A percentile compares a stretch with the other conserved stretches of the same genome.
phyloP scores from a whole-genome alignment of 2,113 vertebrate genomes.

The Lophochroa leadbeateri region DNA sequence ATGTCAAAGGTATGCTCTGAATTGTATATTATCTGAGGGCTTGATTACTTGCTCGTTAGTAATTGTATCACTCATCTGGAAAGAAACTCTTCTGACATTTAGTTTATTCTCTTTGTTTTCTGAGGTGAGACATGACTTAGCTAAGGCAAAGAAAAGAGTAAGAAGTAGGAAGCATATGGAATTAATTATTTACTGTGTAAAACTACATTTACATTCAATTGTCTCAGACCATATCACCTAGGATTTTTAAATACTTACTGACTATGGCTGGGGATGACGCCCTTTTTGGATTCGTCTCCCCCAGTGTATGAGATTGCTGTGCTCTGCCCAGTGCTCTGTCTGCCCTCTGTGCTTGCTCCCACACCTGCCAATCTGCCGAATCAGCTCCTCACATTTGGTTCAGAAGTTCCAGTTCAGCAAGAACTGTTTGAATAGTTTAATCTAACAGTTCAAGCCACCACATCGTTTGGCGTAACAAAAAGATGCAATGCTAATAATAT shows the following conservation, averaged over 20 bases:
- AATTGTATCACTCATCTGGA: slow-evolving; percentile 29
- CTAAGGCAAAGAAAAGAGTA: background rate
- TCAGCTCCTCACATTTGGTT: background rate
- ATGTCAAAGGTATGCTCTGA: slow-evolving; percentile 26
- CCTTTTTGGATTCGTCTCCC: background rate
- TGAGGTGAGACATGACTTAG: background rate
- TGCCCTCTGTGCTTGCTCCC: background rate
- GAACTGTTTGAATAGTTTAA: background rate
- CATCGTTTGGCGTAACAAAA: background rate
- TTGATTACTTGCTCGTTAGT: slow-evolving; percentile 46
- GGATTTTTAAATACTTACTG: background rate
- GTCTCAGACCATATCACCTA: background rate
- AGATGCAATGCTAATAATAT: background rate
- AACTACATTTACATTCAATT: background rate
- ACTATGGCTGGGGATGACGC: background rate
- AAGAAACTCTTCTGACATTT: slow-evolving; percentile 38
- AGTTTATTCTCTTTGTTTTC: background rate
- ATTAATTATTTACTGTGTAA: slow-evolving; percentile 18
- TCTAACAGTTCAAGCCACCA: background rate
- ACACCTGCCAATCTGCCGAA: fast-evolving
- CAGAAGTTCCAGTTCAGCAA: background rate
- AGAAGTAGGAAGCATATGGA: background rate
- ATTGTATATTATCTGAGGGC: slow-evolving; percentile 13
- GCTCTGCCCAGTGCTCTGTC: background rate
- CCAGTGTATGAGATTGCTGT: background rate